Percentiles rank a stretch among this genome's conserved stretches.
Conservation (phyloP, 1,140 invertebrate genomes). For the Manduca sexta region DNA sequence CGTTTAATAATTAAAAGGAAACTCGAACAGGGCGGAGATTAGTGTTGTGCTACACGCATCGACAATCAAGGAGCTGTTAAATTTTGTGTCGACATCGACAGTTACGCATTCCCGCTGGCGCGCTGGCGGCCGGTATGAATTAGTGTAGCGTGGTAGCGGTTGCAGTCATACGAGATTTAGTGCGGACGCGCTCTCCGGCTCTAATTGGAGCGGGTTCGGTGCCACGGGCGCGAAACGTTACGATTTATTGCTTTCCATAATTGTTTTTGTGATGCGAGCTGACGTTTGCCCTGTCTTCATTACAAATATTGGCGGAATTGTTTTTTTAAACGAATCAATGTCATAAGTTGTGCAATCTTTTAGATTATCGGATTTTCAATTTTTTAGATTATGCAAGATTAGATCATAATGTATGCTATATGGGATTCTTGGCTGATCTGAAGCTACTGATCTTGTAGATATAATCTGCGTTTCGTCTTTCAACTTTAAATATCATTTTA, state of each 20-base stretch:
- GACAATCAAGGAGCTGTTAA: constrained; percentile 54
- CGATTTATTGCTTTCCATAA: constrained; percentile 66
- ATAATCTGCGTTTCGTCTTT: no score
- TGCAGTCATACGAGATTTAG: constrained; percentile 49
- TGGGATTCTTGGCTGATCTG: no score
- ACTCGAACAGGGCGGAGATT: no score
- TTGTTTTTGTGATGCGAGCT: constrained; percentile 47
- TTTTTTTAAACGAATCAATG: no score
- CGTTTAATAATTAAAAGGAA: no score
- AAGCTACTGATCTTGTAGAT: no score
- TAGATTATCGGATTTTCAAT: no score
- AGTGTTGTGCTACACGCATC: constrained; percentile 34
- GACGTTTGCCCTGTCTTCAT: constrained; percentile 34
- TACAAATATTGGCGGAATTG: constrained; percentile 16
- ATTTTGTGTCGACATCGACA: constrained; percentile 50
- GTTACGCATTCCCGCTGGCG: constrained; percentile 46
- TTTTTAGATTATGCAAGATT: no score
- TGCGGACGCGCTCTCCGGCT: constrained; percentile 43
- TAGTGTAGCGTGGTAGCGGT: constrained; percentile 67
- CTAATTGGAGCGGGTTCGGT: constrained; percentile 63
- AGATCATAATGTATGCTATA: no score
- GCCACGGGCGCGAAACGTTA: constrained; percentile 50
- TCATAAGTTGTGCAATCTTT: no score
- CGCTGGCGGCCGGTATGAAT: constrained; percentile 47
- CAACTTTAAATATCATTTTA: no score